These are phyloP conservation scores for Caenorhabditis briggsae DNA, from an alignment of 1,140 invertebrate species.

Conservation along the genomic window DNA sequence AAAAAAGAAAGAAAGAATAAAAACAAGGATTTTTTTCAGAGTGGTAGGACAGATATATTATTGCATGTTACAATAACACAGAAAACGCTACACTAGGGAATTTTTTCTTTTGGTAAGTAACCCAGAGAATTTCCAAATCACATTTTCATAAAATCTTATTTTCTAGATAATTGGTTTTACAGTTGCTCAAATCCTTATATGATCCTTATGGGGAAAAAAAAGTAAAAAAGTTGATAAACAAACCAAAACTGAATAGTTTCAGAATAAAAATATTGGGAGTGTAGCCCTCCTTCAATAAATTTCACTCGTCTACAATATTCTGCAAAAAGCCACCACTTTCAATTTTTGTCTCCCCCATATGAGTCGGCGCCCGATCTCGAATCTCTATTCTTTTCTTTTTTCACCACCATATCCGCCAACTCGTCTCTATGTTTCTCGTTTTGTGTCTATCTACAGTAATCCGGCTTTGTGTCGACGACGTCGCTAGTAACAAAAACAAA, in stretches of 20 bases:
- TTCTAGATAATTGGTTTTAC: no score
- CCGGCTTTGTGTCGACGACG: conserved; percentile 37
- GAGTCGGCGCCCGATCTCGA: background rate
- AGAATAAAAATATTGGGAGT: background rate
- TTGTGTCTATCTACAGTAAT: conserved; percentile 42
- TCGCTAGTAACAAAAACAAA: conserved; percentile 21
- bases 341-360: background rate
- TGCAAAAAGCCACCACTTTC: background rate
- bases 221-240: background rate
- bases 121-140: no score
- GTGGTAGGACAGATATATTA: background rate
- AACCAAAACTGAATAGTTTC: conserved; percentile 11
- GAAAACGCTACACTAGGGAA: background rate
- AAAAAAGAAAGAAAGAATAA: background rate
- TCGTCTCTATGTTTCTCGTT: background rate
- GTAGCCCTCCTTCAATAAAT: background rate
- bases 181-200: no score
- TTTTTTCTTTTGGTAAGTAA: background rate
- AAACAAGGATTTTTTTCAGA: no score
- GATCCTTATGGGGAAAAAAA: background rate
- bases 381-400: background rate
- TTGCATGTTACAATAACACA: background rate
- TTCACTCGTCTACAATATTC: background rate
- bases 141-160: no score
- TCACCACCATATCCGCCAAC: conserved; percentile 6